Evolutionary conservation across 2,888 invertebrate species (phyloP), one percentile per base, ranked within the genome.

Genomic region (Linyphia triangularis): DNA sequence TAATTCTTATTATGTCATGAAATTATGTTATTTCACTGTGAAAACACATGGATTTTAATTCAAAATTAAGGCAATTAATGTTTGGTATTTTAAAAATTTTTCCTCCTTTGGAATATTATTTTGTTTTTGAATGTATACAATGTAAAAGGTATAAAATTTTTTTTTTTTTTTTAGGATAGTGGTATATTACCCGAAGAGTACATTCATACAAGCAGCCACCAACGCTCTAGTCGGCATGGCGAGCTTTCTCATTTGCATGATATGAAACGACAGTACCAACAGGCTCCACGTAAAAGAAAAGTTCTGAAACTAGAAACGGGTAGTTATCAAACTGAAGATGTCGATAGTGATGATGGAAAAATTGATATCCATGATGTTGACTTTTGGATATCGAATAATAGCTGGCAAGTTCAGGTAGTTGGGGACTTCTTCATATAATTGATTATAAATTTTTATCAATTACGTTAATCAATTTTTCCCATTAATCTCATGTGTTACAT

Each of bases 181-280:
- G 59, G 51, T 26, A 40, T 89, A 33, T n/a, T 89, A 37, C 72
- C 84, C 59, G 84, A 84, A 26, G 51, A 33, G 22, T 70, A 84
- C 19, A 30, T 26, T 28, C 65, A 61, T 26, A 85, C 73, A n/a
- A 90, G 91, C 91, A 69, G 92, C 84, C 91, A 96, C 0, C 97
- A 98, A 92, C 94, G 98, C 88, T 94, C 96, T 0, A 94, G 96
- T 89, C 94, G 97, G 63, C 96, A 97, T 91, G 98, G 98, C 0
- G 98, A 99, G 92, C 93, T 98, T 90, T 96, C 96, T 91, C 96
- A 97, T 90, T 93, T 99, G 30, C 96, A 96, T 91, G 95, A 96
- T 73, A 94, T 99, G 92, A 96, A 96, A 93, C 94, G 95, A 85
- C 93, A 96, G 89, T 95, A 95, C 90, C 95, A 96, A 91, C 85